Percentiles rank a stretch among this genome's conserved stretches.
These are phyloP conservation scores for Xylota sylvarum DNA, from an alignment of 2,888 invertebrate species.

Conservation along the genomic window DNA sequence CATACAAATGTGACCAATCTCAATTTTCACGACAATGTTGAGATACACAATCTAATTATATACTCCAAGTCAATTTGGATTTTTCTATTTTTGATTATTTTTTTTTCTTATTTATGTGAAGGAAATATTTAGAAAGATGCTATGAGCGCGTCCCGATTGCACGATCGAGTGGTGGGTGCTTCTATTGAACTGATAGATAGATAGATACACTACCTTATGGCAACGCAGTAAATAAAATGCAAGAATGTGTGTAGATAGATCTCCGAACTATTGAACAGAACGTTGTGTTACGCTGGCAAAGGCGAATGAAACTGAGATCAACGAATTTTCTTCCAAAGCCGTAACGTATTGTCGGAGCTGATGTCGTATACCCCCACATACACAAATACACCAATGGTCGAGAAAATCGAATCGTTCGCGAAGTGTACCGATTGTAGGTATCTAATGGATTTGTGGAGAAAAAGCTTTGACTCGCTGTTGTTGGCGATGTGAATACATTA, in stretches of 20 bases:
- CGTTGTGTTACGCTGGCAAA: conserved; percentile 57
- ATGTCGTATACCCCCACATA: conserved; percentile 45
- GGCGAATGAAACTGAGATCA: conserved; percentile 73
- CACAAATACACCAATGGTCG: conserved; percentile 13
- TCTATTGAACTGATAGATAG: conserved; percentile 29
- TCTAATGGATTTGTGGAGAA: conserved; percentile 57
- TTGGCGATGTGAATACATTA: conserved; percentile 58
- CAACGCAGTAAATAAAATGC: conserved; percentile 48
- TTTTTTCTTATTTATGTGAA: conserved; percentile 33
- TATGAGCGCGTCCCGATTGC: conserved; percentile 39
- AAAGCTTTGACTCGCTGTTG: conserved; percentile 34
- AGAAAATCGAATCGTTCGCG: conserved; percentile 13
- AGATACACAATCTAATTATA: conserved; percentile 46
- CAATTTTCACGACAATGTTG: conserved; percentile 32
- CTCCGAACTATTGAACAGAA: conserved; percentile 25
- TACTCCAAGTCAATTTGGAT: conserved; percentile 17
- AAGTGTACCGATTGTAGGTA: conserved; percentile 31
- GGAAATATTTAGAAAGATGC: conserved; percentile 43
- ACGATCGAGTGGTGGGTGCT: conserved; percentile 48
- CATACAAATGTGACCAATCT: conserved; percentile 28
- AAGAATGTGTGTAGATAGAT: conserved; percentile 42
- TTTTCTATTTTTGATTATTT: conserved; percentile 56
- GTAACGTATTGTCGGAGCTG: conserved; percentile 33
- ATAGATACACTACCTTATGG: conserved; percentile 61
- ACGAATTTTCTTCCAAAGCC: conserved; percentile 64